These are phyloP conservation scores for Galaxea fascicularis DNA, from an alignment of 92 coral and sea anemone genomes.

Conservation along the genomic window DNA sequence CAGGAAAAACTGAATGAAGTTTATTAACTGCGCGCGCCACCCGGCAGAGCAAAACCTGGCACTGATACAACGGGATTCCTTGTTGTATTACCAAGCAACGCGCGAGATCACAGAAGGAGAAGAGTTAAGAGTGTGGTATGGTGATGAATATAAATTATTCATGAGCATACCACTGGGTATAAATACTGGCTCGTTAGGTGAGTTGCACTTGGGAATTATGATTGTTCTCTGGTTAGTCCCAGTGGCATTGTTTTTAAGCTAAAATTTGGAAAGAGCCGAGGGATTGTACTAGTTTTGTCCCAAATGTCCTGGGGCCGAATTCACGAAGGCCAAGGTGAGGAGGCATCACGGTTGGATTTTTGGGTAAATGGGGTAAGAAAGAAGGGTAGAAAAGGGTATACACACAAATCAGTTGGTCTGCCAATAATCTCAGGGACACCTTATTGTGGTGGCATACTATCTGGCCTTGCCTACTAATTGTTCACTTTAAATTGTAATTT, in stretches of 20 bases:
- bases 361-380: no score
- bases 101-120: conserved; percentile 74
- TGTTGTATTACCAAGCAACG: conserved; percentile 75
- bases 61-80: conserved; percentile 64
- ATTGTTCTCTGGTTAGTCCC: no score
- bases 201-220: not conserved
- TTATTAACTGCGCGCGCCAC: conserved; percentile 76
- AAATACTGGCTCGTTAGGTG: conserved; percentile 6
- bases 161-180: conserved; percentile 73
- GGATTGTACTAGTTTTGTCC: no score
- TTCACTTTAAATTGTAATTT: no score
- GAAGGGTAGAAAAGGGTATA: no score
- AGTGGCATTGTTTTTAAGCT: not conserved
- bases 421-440: no score
- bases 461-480: no score
- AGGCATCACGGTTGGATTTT: no score
- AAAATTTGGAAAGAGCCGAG: not conserved
- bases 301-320: no score
- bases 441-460: no score
- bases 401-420: no score
- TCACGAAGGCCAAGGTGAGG: no score
- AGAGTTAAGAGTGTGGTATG: conserved; percentile 85
- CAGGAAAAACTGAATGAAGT: conserved; percentile 82
- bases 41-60: conserved; percentile 71
- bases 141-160: conserved; percentile 64